Evolutionary conservation across 2,888 invertebrate species (phyloP).

Genomic region (Subacronicta megacephala): DNA sequence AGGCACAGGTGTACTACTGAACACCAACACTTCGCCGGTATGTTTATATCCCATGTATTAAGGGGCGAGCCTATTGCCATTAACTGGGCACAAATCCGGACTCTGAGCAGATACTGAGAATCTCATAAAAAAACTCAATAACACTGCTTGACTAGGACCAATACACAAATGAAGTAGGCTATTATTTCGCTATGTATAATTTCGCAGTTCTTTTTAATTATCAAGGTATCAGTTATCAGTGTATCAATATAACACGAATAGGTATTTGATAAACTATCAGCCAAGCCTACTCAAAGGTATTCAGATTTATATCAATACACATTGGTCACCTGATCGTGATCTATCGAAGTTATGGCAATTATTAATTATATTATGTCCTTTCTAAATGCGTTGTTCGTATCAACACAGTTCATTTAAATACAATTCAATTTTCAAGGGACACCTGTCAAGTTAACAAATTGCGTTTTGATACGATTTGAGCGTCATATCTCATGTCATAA

Average conservation of each 20-base stretch:
- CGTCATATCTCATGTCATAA: constrained; percentile 10
- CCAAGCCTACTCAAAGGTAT: constrained; percentile 50
- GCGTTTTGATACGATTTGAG: constrained; percentile 24
- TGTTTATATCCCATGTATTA: no score
- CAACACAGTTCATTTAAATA: constrained; percentile 40
- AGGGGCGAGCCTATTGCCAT: no score
- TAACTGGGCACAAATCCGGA: no score
- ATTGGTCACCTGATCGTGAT: constrained; percentile 41
- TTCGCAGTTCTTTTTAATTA: no score
- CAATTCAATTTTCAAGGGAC: constrained; percentile 35
- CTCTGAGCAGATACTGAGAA: no score
- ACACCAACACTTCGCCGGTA: no score
- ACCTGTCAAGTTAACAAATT: constrained; percentile 44
- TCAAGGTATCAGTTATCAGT: no score
- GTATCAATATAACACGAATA: constrained; percentile 53
- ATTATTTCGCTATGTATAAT: no score
- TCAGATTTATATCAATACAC: constrained; percentile 64
- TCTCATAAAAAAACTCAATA: no score
- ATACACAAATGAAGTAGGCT: no score
- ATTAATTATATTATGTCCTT: constrained; percentile 44
- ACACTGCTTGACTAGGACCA: no score
- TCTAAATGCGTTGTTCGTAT: constrained; percentile 32
- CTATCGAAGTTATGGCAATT: constrained; percentile 40
- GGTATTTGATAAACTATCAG: constrained; percentile 59
- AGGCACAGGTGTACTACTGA: no score